Conservation (phyloP, 2,797 vertebrate species). For the Crocodylus rhombifer region DNA sequence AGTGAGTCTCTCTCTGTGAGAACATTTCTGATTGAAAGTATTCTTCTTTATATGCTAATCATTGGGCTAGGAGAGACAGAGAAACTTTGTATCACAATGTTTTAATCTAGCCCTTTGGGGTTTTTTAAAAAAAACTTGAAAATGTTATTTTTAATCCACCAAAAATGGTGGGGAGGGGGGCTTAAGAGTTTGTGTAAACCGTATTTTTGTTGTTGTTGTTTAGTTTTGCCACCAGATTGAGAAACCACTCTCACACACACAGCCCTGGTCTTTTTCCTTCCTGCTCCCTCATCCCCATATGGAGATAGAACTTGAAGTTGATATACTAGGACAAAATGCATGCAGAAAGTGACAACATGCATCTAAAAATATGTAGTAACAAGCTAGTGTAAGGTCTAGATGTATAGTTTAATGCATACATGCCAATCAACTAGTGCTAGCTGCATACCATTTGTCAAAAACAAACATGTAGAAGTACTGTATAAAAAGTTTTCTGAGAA, state of each 20-base stretch:
- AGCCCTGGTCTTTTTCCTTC: not conserved
- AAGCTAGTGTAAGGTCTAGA: constrained; percentile 32
- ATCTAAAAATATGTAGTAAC: constrained; percentile 38
- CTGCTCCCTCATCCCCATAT: not conserved
- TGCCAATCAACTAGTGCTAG: not conserved
- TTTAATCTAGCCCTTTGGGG: constrained; percentile 14
- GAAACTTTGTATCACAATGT: not conserved
- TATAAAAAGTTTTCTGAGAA: constrained; percentile 65
- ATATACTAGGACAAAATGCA: not conserved
- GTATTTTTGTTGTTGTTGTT: not conserved
- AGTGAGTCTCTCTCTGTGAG: not conserved
- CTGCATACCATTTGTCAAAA: constrained; percentile 22
- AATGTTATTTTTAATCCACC: not conserved
- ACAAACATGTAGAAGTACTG: constrained; percentile 61
- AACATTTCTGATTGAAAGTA: not conserved
- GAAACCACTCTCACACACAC: not conserved
- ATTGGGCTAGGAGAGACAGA: not conserved
- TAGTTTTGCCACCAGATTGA: not conserved
- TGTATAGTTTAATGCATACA: constrained; percentile 48
- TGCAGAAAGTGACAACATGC: constrained; percentile 21
- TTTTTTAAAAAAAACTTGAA: not conserved
- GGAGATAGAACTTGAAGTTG: not conserved
- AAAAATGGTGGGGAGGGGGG: not conserved
- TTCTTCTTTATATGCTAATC: too few relatives aligned
- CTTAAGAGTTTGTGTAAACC: not conserved